Evolutionary conservation across 2,888 invertebrate species (phyloP), one percentile per base, ranked within the genome.

Genomic region (Sphaeridia pumilis): DNA sequence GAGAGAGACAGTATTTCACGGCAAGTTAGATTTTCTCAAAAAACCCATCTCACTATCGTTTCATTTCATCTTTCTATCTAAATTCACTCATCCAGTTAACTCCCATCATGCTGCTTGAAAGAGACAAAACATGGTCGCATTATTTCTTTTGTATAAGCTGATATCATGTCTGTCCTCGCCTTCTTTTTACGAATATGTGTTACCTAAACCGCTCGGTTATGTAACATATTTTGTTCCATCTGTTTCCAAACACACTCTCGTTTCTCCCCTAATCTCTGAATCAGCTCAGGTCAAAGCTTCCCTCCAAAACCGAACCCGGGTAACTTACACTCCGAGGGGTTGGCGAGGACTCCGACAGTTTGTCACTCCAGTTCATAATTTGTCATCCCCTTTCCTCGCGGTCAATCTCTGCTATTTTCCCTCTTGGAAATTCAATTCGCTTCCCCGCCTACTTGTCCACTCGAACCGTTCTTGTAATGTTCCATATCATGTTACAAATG

Each of bases 11-110:
- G n/a, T n/a, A 46, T 46, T 52, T 46, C 46, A 46, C 46, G 52
- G 46, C 41, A 52, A 34, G 46, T 46, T 46, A 52, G 46, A 31
- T 46, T 52, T 34, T 50, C 31, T 50, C 35, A 50, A 50, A 50
- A 50, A 50, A 50, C 50, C 42, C 46, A 46, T 52, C 52, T 46
- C 46, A 46, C 46, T 46, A 52, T 46, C 46, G 42, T 52, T 50
- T 46, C 52, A 46, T 52, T 52, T 38, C 52, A 52, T 52, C 52
- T 46, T 36, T 52, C 52, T 52, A 52, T 52, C 52, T 52, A 46
- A 46, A 52, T 34, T 24, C 52, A 52, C 43, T 52, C 38, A 52
- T 46, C 34, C 52, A 46, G 31, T 27, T 35, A 51, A 45, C 51
- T 51, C 17, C 38, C 17, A 38, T 38, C 45, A 45, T 46, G 38